Base-by-base conservation (phyloP, 2,113 vertebrate genomes). In the Tichodroma muraria region DNA sequence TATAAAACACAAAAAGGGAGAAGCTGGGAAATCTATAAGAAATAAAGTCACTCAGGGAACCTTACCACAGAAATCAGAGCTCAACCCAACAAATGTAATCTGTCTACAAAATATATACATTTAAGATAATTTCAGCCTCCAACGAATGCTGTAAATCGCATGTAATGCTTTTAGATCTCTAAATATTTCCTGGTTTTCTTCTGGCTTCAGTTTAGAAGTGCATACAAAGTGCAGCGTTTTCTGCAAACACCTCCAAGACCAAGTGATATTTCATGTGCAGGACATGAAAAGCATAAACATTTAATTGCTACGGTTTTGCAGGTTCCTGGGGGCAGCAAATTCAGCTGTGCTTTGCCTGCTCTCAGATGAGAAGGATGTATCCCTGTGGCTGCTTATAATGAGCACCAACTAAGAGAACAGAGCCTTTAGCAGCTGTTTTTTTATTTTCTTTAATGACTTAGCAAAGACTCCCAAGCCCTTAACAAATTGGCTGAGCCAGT, bases 301-400 rank as follows among this genome's bases (percentile, higher is more conserved):
- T 83, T 77, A 88, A 83, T 83, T 93, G 52, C n/a, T 24, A 57
- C 21, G 92, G 70, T 37, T 88, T 65, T 82, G 70, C 38, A 78
- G 40, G 85, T 30, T 95, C 68, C 95, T 73, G 33, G 71, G 82
- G 90, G 88, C 83, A 75, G 66, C 11, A 47, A 80, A 83, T 89
- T 88, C 82, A 93, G 71, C 82, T 90, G 90, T 54, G 85, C 68
- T 90, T 52, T 80, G 50, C 85, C 75, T 42, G 15, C 92, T 70
- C 72, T 88, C 94, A 73, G 45, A 88, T 38, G 94, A 96, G 85
- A 83, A 82, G 85, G 79, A 5, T 66, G 22, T 25, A 83, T 80
- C 85, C 92, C 92, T 56, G 64, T 90, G 85, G 88, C 83, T 80
- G 52, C 50, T 49, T 52, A 63, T 94, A 95, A 92, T 81, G 82